These are phyloP conservation scores for Drosophila willistoni DNA, from an alignment of 1,140 invertebrate genomes.

Conservation along the genomic window DNA sequence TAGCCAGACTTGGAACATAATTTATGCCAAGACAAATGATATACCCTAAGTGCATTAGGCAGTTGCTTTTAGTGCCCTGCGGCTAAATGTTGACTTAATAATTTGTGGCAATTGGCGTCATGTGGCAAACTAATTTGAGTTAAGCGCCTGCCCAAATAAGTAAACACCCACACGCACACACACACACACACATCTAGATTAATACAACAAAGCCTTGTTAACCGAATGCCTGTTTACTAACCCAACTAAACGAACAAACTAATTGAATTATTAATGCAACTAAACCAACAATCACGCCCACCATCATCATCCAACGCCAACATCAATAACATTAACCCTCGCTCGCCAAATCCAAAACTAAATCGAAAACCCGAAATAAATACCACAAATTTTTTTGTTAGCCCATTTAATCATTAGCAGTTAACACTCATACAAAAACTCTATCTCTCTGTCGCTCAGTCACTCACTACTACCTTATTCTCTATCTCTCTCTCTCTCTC, in stretches of 20 bases:
- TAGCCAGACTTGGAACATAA: slow-evolving; percentile 46
- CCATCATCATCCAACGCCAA: slow-evolving; percentile 60
- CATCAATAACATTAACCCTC: slow-evolving; percentile 74
- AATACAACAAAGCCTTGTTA: neutral
- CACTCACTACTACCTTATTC: neutral
- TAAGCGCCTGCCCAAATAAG: slow-evolving; percentile 53
- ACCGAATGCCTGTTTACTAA: slow-evolving; percentile 34
- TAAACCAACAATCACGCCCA: slow-evolving; percentile 36
- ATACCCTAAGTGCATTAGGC: slow-evolving; percentile 69
- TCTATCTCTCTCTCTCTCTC: slow-evolving; percentile 9
- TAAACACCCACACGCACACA: slow-evolving; percentile 21
- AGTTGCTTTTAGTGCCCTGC: slow-evolving; percentile 58
- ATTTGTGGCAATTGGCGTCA: slow-evolving; percentile 73
- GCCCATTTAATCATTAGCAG: slow-evolving; percentile 23
- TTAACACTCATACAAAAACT: slow-evolving; percentile 39
- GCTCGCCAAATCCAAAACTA: slow-evolving; percentile 13
- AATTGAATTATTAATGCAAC: slow-evolving; percentile 40
- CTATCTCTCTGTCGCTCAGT: slow-evolving; percentile 4
- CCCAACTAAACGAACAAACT: slow-evolving; percentile 36
- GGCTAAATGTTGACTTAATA: slow-evolving; percentile 60
- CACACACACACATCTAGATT: slow-evolving; percentile 17
- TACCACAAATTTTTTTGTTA: slow-evolving; percentile 4
- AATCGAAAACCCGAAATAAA: slow-evolving; percentile 19
- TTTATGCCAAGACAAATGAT: slow-evolving; percentile 68
- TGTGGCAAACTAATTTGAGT: slow-evolving; percentile 74